phyloP scores from a whole-genome alignment of 2,888 invertebrate species.

The Chorisops tibialis region DNA sequence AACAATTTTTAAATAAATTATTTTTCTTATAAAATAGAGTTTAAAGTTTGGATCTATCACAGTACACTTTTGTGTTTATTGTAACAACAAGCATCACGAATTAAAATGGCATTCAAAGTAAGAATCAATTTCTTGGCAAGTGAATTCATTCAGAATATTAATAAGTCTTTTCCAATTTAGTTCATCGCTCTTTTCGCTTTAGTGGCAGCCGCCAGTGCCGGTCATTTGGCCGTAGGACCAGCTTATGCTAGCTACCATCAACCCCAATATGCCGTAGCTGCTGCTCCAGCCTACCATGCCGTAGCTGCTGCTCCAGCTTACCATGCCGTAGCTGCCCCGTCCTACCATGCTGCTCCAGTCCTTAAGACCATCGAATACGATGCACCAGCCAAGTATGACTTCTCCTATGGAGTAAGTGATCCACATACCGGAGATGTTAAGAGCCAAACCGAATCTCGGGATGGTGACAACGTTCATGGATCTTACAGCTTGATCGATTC shows the following conservation, averaged over 20 bases:
- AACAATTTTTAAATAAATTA: too few species aligned
- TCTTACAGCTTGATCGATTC: slow-evolving; percentile 56
- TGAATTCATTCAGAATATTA: too few species aligned
- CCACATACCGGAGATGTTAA: slow-evolving; percentile 56
- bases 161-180: slow-evolving; percentile 33
- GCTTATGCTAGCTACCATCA: slow-evolving; percentile 1
- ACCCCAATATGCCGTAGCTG: slow-evolving; percentile 2
- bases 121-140: neutral
- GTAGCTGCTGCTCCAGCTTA: slow-evolving; percentile 11
- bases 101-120: slow-evolving; percentile 25
- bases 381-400: slow-evolving; percentile 51
- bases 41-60: neutral
- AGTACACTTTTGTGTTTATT: slow-evolving; percentile 15
- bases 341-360: slow-evolving; percentile 26
- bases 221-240: slow-evolving; percentile 38
- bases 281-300: neutral
- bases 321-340: slow-evolving; percentile 16
- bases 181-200: slow-evolving; percentile 43
- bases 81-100: neutral
- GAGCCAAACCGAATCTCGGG: slow-evolving; percentile 54
- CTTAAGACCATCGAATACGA: slow-evolving; percentile 39
- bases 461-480: slow-evolving; percentile 56
- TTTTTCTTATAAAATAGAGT: slow-evolving; percentile 16
- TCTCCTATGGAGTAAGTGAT: slow-evolving; percentile 54
- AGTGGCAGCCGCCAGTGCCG: slow-evolving; percentile 42